phyloP scores from a whole-genome alignment of 2,888 invertebrate species.

The Plebejus anna region DNA sequence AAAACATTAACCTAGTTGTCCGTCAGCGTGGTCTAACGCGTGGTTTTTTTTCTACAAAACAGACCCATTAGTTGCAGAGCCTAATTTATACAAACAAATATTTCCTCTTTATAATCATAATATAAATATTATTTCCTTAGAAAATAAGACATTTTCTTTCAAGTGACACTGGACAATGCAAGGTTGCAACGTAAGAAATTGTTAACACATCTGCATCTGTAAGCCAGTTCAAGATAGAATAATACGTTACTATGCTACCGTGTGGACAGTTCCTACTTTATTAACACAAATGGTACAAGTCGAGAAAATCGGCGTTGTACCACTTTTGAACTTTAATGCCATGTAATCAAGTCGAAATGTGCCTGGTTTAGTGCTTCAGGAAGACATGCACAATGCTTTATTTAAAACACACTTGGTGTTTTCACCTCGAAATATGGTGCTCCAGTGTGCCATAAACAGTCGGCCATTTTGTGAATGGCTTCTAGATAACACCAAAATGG shows the following conservation, averaged over 20 bases:
- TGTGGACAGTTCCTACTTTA: slow-evolving; percentile 10
- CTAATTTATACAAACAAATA: not conserved
- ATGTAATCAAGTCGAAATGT: not conserved
- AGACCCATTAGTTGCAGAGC: no score
- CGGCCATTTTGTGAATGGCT: slow-evolving; percentile 46
- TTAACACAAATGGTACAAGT: not conserved
- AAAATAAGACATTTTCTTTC: no score
- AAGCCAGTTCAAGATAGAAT: not conserved
- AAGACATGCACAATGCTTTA: slow-evolving; percentile 25
- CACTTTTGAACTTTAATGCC: not conserved
- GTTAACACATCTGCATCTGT: not conserved
- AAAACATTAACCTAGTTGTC: no score
- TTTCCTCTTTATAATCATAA: not conserved
- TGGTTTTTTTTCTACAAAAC: no score
- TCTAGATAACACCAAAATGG: slow-evolving; percentile 34
- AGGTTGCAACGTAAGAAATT: not conserved
- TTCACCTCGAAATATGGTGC: slow-evolving; percentile 42
- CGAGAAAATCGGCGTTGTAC: not conserved
- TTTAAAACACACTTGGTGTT: slow-evolving; percentile 26
- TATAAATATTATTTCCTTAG: no score
- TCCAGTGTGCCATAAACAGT: slow-evolving; percentile 47
- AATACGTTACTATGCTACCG: not conserved
- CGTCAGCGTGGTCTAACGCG: no score
- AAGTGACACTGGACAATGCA: not conserved
- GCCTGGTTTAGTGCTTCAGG: not conserved